A percentile compares a stretch with the other conserved stretches of the same genome.
Evolutionary conservation across 2,888 invertebrate species (phyloP).

Genomic region (Rosalia funebris): DNA sequence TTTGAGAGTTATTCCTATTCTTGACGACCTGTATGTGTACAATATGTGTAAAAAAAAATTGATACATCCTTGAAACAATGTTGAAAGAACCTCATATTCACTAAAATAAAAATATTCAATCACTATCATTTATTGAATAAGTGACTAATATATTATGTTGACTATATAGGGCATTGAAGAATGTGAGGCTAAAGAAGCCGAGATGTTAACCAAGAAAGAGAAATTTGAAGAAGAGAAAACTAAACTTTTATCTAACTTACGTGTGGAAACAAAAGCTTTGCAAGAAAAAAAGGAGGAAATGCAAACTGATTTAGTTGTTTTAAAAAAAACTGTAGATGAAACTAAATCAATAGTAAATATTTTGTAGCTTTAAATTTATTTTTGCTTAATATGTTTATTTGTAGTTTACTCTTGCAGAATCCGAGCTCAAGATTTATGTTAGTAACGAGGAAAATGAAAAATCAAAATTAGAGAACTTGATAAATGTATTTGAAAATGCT

Average conservation of each 20-base stretch:
- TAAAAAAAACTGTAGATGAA: conserved; percentile 77
- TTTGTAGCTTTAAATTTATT: too few species aligned
- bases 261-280: conserved; percentile 74
- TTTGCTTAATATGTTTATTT: conserved; percentile 30
- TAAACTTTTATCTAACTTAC: conserved; percentile 71
- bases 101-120: too few species aligned
- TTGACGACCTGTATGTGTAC: too few species aligned
- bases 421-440: conserved; percentile 82
- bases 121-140: too few species aligned
- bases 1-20: too few species aligned
- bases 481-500: conserved; percentile 59
- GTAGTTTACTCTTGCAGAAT: conserved; percentile 72
- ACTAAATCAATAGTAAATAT: conserved; percentile 69
- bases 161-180: conserved; percentile 56
- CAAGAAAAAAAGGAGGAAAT: conserved; percentile 77
- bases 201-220: conserved; percentile 68
- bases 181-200: conserved; percentile 69
- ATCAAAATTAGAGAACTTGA: conserved; percentile 72
- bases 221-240: conserved; percentile 69
- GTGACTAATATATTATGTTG: too few species aligned
- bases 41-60: too few species aligned
- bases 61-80: too few species aligned
- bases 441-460: conserved; percentile 73
- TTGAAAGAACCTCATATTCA: too few species aligned
- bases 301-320: conserved; percentile 74